Evolutionary conservation across 2,113 vertebrate genomes (phyloP).

Genomic region (Manacus vitellinus): DNA sequence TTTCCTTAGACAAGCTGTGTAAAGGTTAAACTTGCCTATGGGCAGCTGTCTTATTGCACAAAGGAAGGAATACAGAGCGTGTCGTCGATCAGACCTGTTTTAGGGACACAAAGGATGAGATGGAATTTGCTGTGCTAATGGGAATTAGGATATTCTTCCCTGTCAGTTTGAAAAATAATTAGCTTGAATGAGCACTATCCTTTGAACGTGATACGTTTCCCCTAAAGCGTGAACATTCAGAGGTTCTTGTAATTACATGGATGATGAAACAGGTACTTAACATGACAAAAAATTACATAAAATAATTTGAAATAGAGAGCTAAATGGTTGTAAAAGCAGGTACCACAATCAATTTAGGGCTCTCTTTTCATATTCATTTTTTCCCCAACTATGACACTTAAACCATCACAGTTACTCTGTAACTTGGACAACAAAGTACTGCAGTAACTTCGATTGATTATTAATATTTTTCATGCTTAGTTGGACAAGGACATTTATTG

Average conservation of each 20-base stretch:
- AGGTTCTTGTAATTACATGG: background rate
- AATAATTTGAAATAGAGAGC: background rate
- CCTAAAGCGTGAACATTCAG: background rate
- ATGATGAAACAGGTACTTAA: constrained; percentile 13
- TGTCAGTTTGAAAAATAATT: constrained; percentile 56
- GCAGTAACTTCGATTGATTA: background rate
- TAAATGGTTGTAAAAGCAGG: background rate
- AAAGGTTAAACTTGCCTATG: background rate
- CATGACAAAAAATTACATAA: background rate
- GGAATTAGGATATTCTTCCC: constrained; percentile 61
- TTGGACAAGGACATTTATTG: background rate
- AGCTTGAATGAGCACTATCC: constrained; percentile 18
- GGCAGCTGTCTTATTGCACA: background rate
- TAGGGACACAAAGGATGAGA: background rate
- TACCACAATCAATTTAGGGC: background rate
- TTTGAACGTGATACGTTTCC: background rate
- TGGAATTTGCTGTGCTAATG: constrained; percentile 41
- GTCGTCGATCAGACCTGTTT: background rate
- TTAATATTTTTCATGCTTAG: background rate
- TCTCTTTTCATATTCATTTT: background rate
- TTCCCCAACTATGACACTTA: background rate
- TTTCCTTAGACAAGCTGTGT: background rate
- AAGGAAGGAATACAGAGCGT: background rate
- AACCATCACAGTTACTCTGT: background rate
- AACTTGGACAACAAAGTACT: background rate